A percentile compares a stretch with the other conserved stretches of the same genome.
Conservation (phyloP, 1,140 invertebrate species). For the Nasonia vitripennis region DNA sequence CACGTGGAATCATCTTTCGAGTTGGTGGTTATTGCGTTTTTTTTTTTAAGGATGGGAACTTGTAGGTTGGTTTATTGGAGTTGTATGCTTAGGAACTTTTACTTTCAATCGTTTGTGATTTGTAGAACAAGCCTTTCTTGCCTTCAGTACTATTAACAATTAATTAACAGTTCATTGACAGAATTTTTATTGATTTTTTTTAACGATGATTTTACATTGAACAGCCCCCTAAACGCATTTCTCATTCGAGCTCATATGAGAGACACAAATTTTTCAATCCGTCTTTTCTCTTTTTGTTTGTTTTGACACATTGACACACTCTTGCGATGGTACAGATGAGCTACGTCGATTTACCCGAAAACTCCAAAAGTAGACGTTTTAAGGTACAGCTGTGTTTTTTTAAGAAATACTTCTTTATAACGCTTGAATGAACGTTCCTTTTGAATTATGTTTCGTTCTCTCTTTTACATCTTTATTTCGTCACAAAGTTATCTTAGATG, state of each 20-base stretch:
- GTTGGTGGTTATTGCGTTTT: not conserved
- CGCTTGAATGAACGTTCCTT: conserved; percentile 40
- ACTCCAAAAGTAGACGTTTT: conserved; percentile 55
- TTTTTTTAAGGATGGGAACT: not conserved
- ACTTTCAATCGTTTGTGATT: not conserved
- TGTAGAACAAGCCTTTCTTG: not conserved
- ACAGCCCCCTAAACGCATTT: conserved; percentile 15
- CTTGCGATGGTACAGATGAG: conserved; percentile 52
- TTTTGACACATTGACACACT: conserved; percentile 47
- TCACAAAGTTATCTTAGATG: not conserved
- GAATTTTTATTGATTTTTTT: not conserved
- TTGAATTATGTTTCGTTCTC: conserved; percentile 39
- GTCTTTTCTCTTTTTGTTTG: conserved; percentile 49
- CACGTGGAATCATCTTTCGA: not conserved
- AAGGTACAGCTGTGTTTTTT: conserved; percentile 51
- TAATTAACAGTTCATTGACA: not conserved
- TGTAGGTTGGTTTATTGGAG: not conserved
- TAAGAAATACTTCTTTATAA: conserved; percentile 37
- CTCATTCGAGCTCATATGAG: conserved; percentile 11
- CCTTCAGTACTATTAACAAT: not conserved
- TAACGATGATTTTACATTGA: conserved; percentile 13
- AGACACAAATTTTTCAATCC: conserved; percentile 46
- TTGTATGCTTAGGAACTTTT: not conserved
- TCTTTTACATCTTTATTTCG: conserved; percentile 17
- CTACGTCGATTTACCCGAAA: conserved; percentile 42